Percentiles rank a stretch among this genome's conserved stretches.
Evolutionary conservation across 92 coral and sea anemone species (phyloP).

Genomic region (Zoanthus sansibaricus): DNA sequence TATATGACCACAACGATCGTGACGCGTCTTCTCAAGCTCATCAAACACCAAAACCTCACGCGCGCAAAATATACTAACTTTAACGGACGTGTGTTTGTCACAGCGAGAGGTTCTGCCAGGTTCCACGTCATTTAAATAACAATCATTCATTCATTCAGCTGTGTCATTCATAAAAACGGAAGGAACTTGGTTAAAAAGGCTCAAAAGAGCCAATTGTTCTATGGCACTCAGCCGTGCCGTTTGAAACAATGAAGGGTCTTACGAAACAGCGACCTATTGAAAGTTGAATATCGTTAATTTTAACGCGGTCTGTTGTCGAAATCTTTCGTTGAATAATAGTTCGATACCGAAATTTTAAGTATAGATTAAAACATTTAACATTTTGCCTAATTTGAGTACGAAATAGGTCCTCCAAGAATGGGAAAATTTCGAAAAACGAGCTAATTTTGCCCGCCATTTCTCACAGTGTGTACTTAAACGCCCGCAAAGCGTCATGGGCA

Average conservation of each 20-base stretch:
- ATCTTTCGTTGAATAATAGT: neutral
- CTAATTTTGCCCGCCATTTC: neutral
- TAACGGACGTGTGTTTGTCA: conserved; percentile 4
- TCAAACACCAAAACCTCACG: too few relatives aligned
- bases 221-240: conserved; percentile 11
- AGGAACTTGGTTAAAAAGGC: neutral
- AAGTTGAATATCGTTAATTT: neutral
- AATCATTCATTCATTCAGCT: neutral
- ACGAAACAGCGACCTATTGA: neutral
- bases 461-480: neutral
- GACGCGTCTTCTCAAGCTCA: neutral
- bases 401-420: neutral
- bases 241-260: neutral
- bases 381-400: neutral
- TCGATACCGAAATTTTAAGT: neutral
- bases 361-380: neutral
- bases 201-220: neutral
- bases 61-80: neutral
- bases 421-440: neutral
- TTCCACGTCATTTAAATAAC: conserved; percentile 3
- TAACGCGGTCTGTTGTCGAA: neutral
- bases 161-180: conserved; percentile 12
- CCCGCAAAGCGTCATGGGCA: conserved; percentile 2
- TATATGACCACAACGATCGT: neutral
- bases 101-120: conserved; percentile 28